Evolutionary conservation across 2,888 invertebrate genomes (phyloP).

Genomic region (Cetonia aurata): DNA sequence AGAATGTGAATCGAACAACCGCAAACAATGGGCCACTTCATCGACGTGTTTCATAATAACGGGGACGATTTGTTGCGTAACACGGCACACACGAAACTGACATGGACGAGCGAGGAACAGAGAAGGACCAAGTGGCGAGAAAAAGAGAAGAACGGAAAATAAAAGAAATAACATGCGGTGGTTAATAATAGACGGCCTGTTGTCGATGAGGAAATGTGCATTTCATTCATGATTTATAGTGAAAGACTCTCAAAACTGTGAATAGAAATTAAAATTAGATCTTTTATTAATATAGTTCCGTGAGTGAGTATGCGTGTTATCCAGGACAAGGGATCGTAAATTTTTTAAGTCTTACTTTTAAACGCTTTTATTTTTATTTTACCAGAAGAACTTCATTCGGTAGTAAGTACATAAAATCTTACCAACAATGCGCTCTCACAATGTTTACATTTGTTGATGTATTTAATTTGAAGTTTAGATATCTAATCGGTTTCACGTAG

Average conservation of each 20-base stretch:
- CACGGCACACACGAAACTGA: slow-evolving; percentile 17
- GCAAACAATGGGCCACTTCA: slow-evolving; percentile 59
- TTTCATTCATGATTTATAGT: slow-evolving; percentile 41
- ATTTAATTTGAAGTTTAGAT: background rate
- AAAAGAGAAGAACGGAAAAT: slow-evolving; percentile 17
- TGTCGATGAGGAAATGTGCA: slow-evolving; percentile 37
- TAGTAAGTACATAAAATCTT: slow-evolving; percentile 17
- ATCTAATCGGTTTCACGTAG: background rate
- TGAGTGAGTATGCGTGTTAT: slow-evolving; percentile 30
- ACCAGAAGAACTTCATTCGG: slow-evolving; percentile 2
- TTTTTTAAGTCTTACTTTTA: slow-evolving; percentile 18
- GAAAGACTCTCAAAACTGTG: slow-evolving; percentile 39
- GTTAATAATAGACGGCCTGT: slow-evolving; percentile 37
- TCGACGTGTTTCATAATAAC: slow-evolving; percentile 53
- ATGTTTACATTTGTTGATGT: background rate
- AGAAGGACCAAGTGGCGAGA: slow-evolving; percentile 2
- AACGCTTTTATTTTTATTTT: slow-evolving; percentile 17
- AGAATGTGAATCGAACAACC: slow-evolving; percentile 34
- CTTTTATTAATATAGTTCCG: slow-evolving; percentile 39
- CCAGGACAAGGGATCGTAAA: slow-evolving; percentile 40
- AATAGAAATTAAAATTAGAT: slow-evolving; percentile 41
- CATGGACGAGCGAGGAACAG: background rate
- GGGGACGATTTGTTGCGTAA: slow-evolving; percentile 42
- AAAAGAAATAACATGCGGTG: slow-evolving; percentile 34
- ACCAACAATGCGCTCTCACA: slow-evolving; percentile 13